Base-by-base conservation (phyloP, 2,797 vertebrate species). In the Gadopsis bispinosus region DNA sequence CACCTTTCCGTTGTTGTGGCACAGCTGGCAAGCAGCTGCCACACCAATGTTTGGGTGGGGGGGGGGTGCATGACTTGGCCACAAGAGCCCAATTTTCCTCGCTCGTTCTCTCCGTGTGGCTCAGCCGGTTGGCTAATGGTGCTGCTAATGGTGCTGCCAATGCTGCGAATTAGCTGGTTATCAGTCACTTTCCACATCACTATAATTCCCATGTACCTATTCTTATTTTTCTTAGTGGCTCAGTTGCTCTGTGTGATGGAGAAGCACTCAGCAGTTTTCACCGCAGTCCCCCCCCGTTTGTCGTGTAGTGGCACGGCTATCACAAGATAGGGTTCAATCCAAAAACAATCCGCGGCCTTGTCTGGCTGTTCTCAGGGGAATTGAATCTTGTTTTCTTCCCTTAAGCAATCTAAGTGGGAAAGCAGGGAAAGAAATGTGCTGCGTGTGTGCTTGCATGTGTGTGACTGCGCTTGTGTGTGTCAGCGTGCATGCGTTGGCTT, bases 11-110 rank as follows among this genome's bases (percentile, higher is more conserved):
- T 78, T 81, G 73, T 64, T 81, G 86, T 73, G 69, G 70, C 79
- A 77, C 89, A 91, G 90, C 87, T 92, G 90, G 91, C 29, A 60
- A 73, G 51, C 92, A 92, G 87, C 89, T 89, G 92, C 74, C 71
- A 39, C 41, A 12, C 64, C 48, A 61, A 55, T 72, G 55, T 48
- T 47, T 31, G 43, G 45, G 58, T 7, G 6, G 45, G 45, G 58
- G 14, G 6, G 45, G 72, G 77, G 63, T 81, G 73, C 67, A 59
- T 89, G 86, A 85, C 78, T 87, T 83, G 88, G 87, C 81, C 72
- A 60, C 78, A 78, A 43, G 77, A 80, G 75, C 48, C 76, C 81
- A 45, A 72, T 83, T 83, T 61, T n/a, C 73, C 59, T 9, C 55
- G 10, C 73, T 72, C 70, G 53, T 68, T 53, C 64, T 76, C 63